These are phyloP conservation scores for Piaya cayana DNA, from an alignment of 2,113 vertebrate species.

Conservation along the genomic window DNA sequence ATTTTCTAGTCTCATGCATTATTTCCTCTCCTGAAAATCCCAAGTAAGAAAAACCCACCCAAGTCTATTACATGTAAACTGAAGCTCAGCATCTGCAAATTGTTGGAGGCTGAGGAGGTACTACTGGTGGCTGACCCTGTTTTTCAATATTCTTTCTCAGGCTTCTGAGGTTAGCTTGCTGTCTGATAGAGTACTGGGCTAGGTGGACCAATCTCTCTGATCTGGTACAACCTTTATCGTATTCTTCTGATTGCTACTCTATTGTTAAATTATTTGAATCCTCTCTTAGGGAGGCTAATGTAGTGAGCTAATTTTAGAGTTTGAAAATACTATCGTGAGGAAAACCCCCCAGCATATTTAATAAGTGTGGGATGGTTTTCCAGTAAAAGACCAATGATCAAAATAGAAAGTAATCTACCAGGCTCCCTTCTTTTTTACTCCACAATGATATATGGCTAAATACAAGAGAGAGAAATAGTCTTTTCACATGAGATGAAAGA, in stretches of 20 bases:
- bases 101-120: background rate
- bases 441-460: background rate
- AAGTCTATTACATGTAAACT: background rate
- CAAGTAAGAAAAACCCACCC: background rate
- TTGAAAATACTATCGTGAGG: background rate
- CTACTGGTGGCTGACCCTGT: background rate
- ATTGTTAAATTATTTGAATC: background rate
- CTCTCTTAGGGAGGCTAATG: background rate
- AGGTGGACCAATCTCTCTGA: background rate
- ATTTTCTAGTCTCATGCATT: background rate
- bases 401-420: background rate
- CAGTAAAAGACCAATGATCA: background rate
- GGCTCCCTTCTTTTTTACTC: background rate
- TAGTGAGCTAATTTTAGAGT: background rate
- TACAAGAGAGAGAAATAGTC: background rate
- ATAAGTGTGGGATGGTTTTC: background rate
- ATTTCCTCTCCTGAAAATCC: slow-evolving; percentile 9
- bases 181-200: background rate
- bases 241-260: background rate
- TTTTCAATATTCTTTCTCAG: background rate
- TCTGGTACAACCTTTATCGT: background rate
- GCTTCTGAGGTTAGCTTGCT: background rate
- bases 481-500: background rate
- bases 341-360: background rate
- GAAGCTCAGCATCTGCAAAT: background rate